phyloP scores from a whole-genome alignment of 30 jellyfish, hydroid and myxozoan genomes.

The Aurelia sp. region DNA sequence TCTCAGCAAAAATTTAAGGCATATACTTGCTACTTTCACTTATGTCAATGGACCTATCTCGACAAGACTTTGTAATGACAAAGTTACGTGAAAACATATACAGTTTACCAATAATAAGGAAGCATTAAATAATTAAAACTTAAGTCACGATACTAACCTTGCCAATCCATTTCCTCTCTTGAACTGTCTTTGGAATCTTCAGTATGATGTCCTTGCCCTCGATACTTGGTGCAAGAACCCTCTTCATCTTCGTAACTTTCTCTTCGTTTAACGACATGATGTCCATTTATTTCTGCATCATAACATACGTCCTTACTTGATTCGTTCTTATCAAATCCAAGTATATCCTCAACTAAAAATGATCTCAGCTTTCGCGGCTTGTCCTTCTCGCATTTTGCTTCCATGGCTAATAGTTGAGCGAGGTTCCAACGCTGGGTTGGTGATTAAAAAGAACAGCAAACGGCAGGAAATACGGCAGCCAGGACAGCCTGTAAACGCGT shows the following conservation, averaged over 20 bases:
- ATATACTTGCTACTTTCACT: too few relatives aligned
- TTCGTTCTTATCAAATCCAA: constrained; percentile 41
- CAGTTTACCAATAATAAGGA: neutral
- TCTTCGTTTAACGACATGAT: neutral
- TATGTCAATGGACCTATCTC: too few relatives aligned
- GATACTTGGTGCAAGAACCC: too few relatives aligned
- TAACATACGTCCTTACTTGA: neutral
- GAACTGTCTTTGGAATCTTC: neutral
- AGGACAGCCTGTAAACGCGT: too few relatives aligned
- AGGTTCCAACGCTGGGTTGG: too few relatives aligned
- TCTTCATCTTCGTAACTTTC: too few relatives aligned
- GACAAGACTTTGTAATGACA: neutral
- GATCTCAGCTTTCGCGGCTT: constrained; percentile 56
- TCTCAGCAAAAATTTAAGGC: too few relatives aligned
- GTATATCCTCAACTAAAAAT: constrained; percentile 63
- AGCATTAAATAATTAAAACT: neutral
- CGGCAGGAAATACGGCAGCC: too few relatives aligned
- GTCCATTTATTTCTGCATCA: neutral
- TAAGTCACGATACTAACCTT: constrained; percentile 33
- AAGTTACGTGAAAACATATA: neutral
- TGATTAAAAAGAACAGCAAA: too few relatives aligned
- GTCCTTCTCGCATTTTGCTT: constrained; percentile 15
- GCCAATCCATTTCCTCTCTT: constrained; percentile 24
- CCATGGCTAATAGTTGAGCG: neutral
- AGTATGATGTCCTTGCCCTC: too few relatives aligned